A percentile compares a stretch with the other conserved stretches of the same genome.
phyloP scores from a whole-genome alignment of 2,113 vertebrate genomes.

The Protomyctophum bolini region DNA sequence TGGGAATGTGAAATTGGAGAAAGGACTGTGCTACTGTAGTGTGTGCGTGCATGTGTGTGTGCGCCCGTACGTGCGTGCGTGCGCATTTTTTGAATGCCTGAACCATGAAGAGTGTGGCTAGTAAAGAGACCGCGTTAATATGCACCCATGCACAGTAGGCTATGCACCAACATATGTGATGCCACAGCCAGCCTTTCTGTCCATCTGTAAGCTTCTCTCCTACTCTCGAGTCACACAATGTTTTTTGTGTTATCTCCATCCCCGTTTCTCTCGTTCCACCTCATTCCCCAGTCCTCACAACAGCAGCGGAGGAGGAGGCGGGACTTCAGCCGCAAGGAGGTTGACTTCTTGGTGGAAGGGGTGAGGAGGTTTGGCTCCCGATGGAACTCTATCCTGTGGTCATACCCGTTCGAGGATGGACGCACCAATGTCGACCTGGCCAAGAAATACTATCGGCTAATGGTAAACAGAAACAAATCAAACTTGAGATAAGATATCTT shows the following conservation, averaged over 20 bases:
- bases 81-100: not conserved
- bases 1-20: not conserved
- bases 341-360: conserved; percentile 53
- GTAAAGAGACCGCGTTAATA: too few species aligned
- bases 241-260: not conserved
- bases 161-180: too few species aligned
- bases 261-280: not conserved
- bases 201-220: not conserved
- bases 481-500: not conserved
- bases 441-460: conserved; percentile 66
- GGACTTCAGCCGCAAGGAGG: conserved; percentile 67
- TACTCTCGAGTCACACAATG: not conserved
- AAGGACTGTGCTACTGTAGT: not conserved
- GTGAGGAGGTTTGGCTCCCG: conserved; percentile 62
- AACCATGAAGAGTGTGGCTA: too few species aligned
- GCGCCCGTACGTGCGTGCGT: not conserved
- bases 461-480: conserved; percentile 30
- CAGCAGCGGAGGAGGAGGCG: conserved; percentile 50
- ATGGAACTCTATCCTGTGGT: conserved; percentile 76
- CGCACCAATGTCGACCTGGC: conserved; percentile 71
- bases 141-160: too few species aligned
- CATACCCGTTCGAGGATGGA: conserved; percentile 68
- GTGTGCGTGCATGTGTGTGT: not conserved
- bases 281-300: not conserved
- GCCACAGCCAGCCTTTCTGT: not conserved